Percentiles rank a stretch among this genome's conserved stretches.
Conservation (phyloP, 2,113 vertebrate species). For the Laticauda laticaudata region DNA sequence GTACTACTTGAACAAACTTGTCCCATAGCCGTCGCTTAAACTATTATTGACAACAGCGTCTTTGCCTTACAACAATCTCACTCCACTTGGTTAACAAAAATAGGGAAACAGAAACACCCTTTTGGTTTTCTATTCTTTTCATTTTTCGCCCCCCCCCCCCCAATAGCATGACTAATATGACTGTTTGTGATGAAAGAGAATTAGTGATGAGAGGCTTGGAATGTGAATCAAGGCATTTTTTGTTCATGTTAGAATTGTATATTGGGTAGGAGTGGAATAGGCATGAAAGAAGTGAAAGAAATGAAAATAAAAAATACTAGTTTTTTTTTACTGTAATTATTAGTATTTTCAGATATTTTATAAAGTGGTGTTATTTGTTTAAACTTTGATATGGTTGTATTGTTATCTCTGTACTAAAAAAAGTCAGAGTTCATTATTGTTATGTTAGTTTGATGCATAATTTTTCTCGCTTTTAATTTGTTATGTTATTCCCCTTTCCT, state of each 20-base stretch:
- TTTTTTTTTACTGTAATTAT: not conserved
- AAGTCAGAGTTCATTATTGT: not conserved
- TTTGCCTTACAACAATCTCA: not conserved
- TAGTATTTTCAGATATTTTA: not conserved
- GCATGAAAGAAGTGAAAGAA: not conserved
- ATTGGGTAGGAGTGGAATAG: not conserved
- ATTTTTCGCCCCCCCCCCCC: not conserved
- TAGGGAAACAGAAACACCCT: not conserved
- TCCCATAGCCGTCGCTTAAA: not conserved
- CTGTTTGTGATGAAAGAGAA: not conserved
- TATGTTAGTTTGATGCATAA: not conserved
- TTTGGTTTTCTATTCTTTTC: not conserved
- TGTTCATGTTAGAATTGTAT: not conserved
- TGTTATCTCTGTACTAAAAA: not conserved
- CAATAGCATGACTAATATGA: not conserved
- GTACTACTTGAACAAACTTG: not conserved
- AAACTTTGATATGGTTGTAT: not conserved
- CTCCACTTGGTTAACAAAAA: not conserved
- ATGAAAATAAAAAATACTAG: not conserved
- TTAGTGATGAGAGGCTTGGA: not conserved
- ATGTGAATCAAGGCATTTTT: not conserved
- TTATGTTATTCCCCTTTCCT: not conserved
- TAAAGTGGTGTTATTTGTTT: not conserved
- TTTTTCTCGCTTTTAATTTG: not conserved
- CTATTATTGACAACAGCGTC: not conserved